phyloP scores from a whole-genome alignment of 2,888 invertebrate genomes.

The Drosophila kambysellisi region DNA sequence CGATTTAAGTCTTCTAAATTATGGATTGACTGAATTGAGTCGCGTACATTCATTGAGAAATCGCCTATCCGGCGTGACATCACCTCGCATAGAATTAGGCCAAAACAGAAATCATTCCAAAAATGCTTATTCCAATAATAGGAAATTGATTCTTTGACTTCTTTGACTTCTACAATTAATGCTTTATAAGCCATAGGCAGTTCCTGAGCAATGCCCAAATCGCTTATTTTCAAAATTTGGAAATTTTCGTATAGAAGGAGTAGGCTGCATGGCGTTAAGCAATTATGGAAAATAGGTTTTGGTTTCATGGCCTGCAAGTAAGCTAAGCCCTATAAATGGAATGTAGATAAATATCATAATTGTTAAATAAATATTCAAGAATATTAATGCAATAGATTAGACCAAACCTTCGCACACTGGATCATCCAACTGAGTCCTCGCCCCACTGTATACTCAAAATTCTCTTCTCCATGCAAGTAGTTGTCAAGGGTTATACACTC shows the following conservation, averaged over 20 bases:
- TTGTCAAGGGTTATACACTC: constrained; percentile 7
- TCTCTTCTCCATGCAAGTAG: constrained; percentile 14
- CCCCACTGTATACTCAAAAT: constrained; percentile 4
- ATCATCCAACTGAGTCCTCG: constrained; percentile 17
- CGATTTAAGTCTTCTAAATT: too few species aligned
- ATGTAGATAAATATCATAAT: neutral
- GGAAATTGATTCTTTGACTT: too few species aligned
- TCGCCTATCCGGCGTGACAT: neutral
- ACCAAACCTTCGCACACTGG: constrained; percentile 13
- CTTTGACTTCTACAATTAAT: too few species aligned
- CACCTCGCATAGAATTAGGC: neutral
- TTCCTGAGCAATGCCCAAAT: constrained; percentile 17
- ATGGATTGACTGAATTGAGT: neutral
- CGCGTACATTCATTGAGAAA: neutral
- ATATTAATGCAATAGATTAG: neutral
- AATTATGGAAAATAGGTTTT: neutral
- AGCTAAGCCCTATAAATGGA: constrained; percentile 18
- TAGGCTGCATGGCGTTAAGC: neutral
- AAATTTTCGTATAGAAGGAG: neutral
- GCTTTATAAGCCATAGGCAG: too few species aligned
- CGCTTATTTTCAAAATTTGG: constrained; percentile 23
- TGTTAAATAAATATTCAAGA: neutral
- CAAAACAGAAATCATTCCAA: too few species aligned
- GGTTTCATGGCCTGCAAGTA: neutral
- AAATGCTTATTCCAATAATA: too few species aligned